Base-by-base conservation (phyloP, 2,888 invertebrate genomes). In the Notodonta dromedarius region DNA sequence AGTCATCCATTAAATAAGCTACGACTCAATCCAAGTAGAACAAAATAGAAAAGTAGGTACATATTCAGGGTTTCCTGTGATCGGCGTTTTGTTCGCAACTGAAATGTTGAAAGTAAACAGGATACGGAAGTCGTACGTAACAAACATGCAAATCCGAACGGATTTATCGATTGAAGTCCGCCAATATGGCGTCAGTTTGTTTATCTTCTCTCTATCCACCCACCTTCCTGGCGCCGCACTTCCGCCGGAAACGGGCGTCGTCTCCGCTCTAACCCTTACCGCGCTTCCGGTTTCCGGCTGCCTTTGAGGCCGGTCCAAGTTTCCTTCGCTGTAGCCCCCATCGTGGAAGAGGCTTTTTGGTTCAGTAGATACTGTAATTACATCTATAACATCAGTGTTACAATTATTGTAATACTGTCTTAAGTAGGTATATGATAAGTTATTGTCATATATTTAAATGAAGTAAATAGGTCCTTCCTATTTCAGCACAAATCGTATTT, bases 221-320 rank as follows among this genome's bases (percentile, higher is more conserved):
- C 83, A 86, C 89, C 91, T 92, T 90, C 90, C 91, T 93, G 92
- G 93, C 92, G 92, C 92, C 92, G 81, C 60, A 80, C 87, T 90
- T 91, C 91, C 92, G 88, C 79, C 89, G 92, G 93, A 93, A 91
- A 89, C 90, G 88, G 83, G 87, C 87, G 88, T 88, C 90, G 91
- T 90, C 91, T 90, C 91, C 90, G 90, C 83, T 88, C 86, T 90
- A 93, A 92, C 93, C 92, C 93, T 93, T 93, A 86, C 92, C 90
- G 85, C 84, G 85, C 87, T 91, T 92, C 93, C 93, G 91, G 91
- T 89, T 92, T 91, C 91, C 92, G 90, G 81, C 77, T 80, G 86
- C 83, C 87, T 91, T 91, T 92, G 89, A 91, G 86, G 83, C 85
- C 86, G 71, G 73, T 76, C 83, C 74, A 83, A 86, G 86, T 89